Evolutionary conservation across 1,140 invertebrate genomes (phyloP).

Genomic region (Ooceraea biroi): DNA sequence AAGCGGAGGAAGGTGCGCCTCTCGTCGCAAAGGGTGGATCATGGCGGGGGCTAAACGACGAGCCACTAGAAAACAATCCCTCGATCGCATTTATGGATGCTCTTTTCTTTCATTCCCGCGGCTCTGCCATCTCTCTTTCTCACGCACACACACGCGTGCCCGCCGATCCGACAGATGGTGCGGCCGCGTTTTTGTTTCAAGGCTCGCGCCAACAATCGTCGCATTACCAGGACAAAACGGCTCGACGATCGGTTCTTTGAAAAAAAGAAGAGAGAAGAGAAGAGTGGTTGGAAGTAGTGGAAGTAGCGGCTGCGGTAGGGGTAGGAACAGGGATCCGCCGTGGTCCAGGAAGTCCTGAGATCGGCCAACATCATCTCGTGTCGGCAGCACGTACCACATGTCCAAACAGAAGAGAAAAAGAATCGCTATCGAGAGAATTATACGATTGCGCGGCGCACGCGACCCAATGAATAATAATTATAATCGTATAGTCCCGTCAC

Average conservation of each 20-base stretch:
- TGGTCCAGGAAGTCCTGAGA: slow-evolving; percentile 70
- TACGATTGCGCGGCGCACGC: slow-evolving; percentile 66
- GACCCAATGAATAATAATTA: slow-evolving; percentile 72
- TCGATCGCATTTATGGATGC: slow-evolving; percentile 77
- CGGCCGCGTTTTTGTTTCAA: slow-evolving; percentile 85
- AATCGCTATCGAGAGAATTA: slow-evolving; percentile 67
- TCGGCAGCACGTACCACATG: slow-evolving; percentile 82
- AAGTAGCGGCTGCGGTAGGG: slow-evolving; percentile 16
- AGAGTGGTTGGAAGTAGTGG: slow-evolving; percentile 26
- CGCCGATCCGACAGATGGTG: slow-evolving; percentile 83
- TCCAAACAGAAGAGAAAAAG: slow-evolving; percentile 79
- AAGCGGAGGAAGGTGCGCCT: slow-evolving; percentile 32
- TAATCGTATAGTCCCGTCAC: slow-evolving; percentile 71
- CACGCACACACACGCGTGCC: slow-evolving; percentile 28
- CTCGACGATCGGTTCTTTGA: slow-evolving; percentile 80
- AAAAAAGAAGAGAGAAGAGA: slow-evolving; percentile 53
- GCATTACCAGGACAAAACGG: slow-evolving; percentile 84
- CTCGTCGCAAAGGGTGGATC: slow-evolving; percentile 68
- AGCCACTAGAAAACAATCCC: slow-evolving; percentile 85
- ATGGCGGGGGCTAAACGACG: slow-evolving; percentile 83
- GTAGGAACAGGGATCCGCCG: slow-evolving; percentile 46
- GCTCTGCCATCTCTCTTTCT: slow-evolving; percentile 62
- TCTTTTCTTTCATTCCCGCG: slow-evolving; percentile 78
- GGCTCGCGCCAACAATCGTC: slow-evolving; percentile 83
- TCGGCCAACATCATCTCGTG: slow-evolving; percentile 69